Conservation (phyloP, 2,797 vertebrate genomes). For the Perodicticus potto region DNA sequence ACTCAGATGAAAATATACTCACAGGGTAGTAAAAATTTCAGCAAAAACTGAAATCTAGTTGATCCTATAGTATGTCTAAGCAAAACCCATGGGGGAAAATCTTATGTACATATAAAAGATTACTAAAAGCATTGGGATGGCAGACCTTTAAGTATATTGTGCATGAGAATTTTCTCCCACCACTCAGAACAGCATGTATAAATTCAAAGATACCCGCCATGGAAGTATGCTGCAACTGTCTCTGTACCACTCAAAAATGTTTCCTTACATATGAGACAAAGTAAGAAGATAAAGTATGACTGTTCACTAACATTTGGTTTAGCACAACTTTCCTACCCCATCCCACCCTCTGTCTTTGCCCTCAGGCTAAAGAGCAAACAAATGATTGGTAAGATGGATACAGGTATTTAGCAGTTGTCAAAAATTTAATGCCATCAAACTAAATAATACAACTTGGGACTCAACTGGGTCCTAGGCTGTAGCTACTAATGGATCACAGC, state of each 20-base stretch:
- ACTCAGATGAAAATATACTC: neutral
- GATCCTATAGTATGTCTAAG: neutral
- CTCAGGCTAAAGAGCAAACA: slow-evolving; percentile 10
- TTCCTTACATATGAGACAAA: neutral
- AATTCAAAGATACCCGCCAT: neutral
- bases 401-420: neutral
- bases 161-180: neutral
- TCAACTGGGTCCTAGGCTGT: neutral
- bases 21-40: too few species aligned
- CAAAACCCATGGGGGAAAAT: neutral
- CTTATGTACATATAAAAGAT: neutral
- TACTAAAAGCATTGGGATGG: neutral
- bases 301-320: neutral
- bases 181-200: neutral
- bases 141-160: neutral
- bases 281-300: slow-evolving; percentile 16
- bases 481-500: neutral
- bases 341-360: neutral
- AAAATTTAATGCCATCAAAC: neutral
- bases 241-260: neutral
- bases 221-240: neutral
- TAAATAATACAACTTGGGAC: neutral
- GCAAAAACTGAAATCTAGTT: neutral
- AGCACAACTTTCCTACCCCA: neutral
- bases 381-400: neutral